A percentile compares a stretch with the other conserved stretches of the same genome.
These are phyloP conservation scores for Drosophila nr. medialis DNA, from an alignment of 2,888 invertebrate species.

Conservation along the genomic window DNA sequence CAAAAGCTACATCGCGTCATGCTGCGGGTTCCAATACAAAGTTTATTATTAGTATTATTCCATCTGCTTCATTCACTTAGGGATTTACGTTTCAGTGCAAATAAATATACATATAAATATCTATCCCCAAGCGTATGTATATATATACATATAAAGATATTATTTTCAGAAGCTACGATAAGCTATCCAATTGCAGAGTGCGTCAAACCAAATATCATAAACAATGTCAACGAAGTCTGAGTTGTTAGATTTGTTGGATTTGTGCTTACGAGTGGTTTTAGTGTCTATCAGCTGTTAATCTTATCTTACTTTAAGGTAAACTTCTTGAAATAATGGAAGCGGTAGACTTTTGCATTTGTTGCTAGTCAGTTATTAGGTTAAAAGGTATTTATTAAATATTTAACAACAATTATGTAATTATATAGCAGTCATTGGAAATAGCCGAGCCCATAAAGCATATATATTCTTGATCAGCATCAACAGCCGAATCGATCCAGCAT, in stretches of 20 bases:
- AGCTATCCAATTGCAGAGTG: conserved; percentile 23
- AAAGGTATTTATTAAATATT: not conserved
- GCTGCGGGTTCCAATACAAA: conserved; percentile 46
- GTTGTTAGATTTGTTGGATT: not conserved
- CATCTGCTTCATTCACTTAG: not conserved
- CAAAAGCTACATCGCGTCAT: conserved; percentile 34
- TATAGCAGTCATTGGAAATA: not conserved
- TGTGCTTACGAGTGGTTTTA: not conserved
- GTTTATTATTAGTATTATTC: conserved; percentile 34
- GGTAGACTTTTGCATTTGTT: not conserved
- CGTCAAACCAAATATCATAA: conserved; percentile 34
- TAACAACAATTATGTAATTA: not conserved
- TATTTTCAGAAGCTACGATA: conserved; percentile 22
- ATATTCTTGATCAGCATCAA: not conserved
- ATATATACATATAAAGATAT: not conserved
- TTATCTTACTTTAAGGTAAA: conserved; percentile 4
- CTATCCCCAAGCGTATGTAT: too few relatives aligned
- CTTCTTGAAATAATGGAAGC: not conserved
- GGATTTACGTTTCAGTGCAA: conserved; percentile 32
- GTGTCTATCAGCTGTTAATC: not conserved
- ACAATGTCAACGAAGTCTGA: not conserved
- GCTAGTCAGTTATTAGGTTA: too few relatives aligned
- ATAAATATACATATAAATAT: not conserved
- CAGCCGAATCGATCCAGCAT: not conserved
- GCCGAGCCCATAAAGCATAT: not conserved